These are phyloP conservation scores for Dyspetes luteomarginatus DNA, from an alignment of 2,888 invertebrate species.

Conservation along the genomic window DNA sequence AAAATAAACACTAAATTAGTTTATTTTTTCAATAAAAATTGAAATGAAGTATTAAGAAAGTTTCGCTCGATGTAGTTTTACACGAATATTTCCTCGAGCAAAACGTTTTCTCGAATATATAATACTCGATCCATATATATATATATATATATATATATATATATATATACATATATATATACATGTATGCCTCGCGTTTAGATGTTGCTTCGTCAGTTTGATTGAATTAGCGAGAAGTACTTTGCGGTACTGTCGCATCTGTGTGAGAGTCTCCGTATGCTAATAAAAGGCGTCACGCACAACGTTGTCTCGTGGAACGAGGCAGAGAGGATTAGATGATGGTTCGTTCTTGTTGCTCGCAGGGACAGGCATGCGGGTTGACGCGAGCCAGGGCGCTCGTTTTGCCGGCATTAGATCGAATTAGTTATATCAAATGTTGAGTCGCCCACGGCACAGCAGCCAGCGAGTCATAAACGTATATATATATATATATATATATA, in stretches of 20 bases:
- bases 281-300: conserved; percentile 56
- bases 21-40: too few relatives aligned
- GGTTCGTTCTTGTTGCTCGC: too few relatives aligned
- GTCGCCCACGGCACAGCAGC: conserved; percentile 8
- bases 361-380: conserved; percentile 36
- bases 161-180: background rate
- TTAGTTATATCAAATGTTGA: conserved; percentile 49
- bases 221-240: conserved; percentile 57
- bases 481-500: too few relatives aligned
- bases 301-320: conserved; percentile 16
- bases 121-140: background rate
- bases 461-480: background rate
- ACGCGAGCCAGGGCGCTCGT: conserved; percentile 41
- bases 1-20: too few relatives aligned
- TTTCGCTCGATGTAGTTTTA: background rate
- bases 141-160: background rate
- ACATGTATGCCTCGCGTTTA: conserved; percentile 32
- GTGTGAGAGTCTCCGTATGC: conserved; percentile 17
- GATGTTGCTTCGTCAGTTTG: conserved; percentile 46
- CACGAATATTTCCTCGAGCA: background rate
- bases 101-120: background rate
- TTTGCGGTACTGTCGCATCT: conserved; percentile 11
- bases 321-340: conserved; percentile 26
- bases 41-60: too few relatives aligned
- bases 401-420: conserved; percentile 49